Percentiles rank a stretch among this genome's conserved stretches.
Conservation (phyloP, 2,113 vertebrate species). For the Tringa solitaria region DNA sequence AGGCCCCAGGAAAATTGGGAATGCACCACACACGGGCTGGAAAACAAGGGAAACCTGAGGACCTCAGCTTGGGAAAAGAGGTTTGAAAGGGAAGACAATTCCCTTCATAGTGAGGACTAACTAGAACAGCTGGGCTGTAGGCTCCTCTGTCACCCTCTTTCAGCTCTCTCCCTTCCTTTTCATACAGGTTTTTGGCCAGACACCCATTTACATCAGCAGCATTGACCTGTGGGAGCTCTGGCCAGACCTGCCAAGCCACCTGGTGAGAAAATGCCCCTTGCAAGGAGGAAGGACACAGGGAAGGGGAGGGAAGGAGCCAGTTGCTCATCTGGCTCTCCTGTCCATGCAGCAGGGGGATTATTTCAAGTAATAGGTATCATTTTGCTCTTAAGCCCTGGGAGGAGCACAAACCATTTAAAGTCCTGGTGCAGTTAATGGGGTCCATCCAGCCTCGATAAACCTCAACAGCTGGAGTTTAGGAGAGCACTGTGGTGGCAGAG, state of each 20-base stretch:
- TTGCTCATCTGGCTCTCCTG: background rate
- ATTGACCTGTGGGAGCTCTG: conserved; percentile 69
- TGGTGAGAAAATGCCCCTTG: conserved; percentile 55
- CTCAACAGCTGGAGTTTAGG: background rate
- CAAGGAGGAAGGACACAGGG: background rate
- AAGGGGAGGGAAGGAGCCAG: background rate
- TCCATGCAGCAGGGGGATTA: background rate
- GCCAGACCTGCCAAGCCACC: conserved; percentile 64
- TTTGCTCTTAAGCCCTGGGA: background rate
- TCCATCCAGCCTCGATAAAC: background rate
- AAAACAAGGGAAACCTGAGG: background rate
- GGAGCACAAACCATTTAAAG: background rate
- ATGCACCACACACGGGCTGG: background rate
- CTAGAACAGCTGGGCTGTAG: background rate
- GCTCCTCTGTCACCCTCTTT: background rate
- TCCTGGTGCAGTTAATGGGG: background rate
- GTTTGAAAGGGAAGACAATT: background rate
- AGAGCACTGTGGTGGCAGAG: background rate
- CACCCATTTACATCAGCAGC: conserved; percentile 65
- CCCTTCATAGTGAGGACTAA: background rate
- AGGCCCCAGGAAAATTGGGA: background rate
- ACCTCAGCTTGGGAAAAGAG: background rate
- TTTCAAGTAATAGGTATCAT: background rate
- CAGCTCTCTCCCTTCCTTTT: background rate
- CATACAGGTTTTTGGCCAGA: conserved; percentile 75